A percentile compares a stretch with the other conserved stretches of the same genome.
phyloP scores from a whole-genome alignment of 2,888 invertebrate genomes.

The Criorhina ranunculi region DNA sequence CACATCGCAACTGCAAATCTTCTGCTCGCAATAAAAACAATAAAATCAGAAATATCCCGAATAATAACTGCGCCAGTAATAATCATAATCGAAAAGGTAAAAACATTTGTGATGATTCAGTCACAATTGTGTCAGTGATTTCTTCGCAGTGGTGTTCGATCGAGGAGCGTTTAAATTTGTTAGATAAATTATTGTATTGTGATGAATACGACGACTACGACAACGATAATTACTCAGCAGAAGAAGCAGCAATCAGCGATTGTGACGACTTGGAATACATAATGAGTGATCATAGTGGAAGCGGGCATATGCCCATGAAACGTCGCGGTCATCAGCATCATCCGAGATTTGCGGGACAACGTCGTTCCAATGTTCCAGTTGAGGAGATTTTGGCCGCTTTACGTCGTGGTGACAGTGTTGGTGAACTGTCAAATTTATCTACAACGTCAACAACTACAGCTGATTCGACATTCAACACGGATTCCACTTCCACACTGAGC shows the following conservation, averaged over 20 bases:
- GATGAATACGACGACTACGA: slow-evolving; percentile 81
- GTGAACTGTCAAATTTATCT: slow-evolving; percentile 81
- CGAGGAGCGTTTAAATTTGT: slow-evolving; percentile 82
- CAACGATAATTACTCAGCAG: slow-evolving; percentile 72
- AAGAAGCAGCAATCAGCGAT: slow-evolving; percentile 46
- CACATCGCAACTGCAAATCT: slow-evolving; percentile 71
- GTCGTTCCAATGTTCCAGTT: slow-evolving; percentile 86
- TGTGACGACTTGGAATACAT: slow-evolving; percentile 66
- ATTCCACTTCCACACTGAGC: slow-evolving; percentile 75
- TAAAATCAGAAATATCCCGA: slow-evolving; percentile 51
- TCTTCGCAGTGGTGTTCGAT: slow-evolving; percentile 83
- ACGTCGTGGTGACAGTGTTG: slow-evolving; percentile 82
- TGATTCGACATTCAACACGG: slow-evolving; percentile 77
- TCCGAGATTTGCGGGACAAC: slow-evolving; percentile 88
- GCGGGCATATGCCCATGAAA: slow-evolving; percentile 80
- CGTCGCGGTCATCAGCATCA: slow-evolving; percentile 91
- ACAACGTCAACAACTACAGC: slow-evolving; percentile 70
- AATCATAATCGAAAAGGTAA: slow-evolving; percentile 62
- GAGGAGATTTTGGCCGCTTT: slow-evolving; percentile 84
- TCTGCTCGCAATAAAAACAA: slow-evolving; percentile 68
- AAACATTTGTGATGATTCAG: slow-evolving; percentile 68
- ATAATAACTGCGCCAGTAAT: slow-evolving; percentile 71
- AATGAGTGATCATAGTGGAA: slow-evolving; percentile 79
- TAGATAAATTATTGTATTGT: slow-evolving; percentile 82
- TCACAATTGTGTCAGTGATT: slow-evolving; percentile 79